A percentile compares a stretch with the other conserved stretches of the same genome.
These are phyloP conservation scores for Spodoptera picta DNA, from an alignment of 2,888 invertebrate genomes.

Conservation along the genomic window DNA sequence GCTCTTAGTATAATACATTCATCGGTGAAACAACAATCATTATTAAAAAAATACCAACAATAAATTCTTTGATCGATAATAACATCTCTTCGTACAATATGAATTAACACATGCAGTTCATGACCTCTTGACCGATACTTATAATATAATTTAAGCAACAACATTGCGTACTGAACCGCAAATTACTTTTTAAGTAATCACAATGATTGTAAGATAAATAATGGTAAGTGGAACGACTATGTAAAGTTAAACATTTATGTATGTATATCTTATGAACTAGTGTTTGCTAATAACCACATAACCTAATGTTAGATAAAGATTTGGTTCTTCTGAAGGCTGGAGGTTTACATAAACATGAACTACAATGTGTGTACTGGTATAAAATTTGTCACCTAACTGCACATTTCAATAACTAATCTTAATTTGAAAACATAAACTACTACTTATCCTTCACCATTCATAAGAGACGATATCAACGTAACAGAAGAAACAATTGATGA, in stretches of 20 bases:
- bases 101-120: constrained; percentile 32
- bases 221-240: constrained; percentile 29
- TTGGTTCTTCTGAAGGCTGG: too few relatives aligned
- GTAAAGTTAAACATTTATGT: constrained; percentile 11
- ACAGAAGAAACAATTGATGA: constrained; percentile 1
- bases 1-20: too few relatives aligned
- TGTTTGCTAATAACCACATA: too few relatives aligned
- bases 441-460: too few relatives aligned
- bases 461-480: neutral
- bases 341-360: too few relatives aligned
- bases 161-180: constrained; percentile 28
- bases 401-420: too few relatives aligned
- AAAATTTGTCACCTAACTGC: too few relatives aligned
- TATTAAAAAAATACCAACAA: neutral
- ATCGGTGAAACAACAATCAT: neutral
- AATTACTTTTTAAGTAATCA: constrained; percentile 17
- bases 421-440: too few relatives aligned
- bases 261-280: too few relatives aligned
- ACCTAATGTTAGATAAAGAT: too few relatives aligned
- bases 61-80: constrained; percentile 8
- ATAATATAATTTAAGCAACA: constrained; percentile 41
- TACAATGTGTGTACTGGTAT: too few relatives aligned
- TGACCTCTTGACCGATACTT: constrained; percentile 43
- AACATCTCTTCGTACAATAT: constrained; percentile 16
- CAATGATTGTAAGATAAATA: constrained; percentile 29